Base-by-base conservation (phyloP, 2,888 invertebrate genomes). In the Bugulina stolonifera region DNA sequence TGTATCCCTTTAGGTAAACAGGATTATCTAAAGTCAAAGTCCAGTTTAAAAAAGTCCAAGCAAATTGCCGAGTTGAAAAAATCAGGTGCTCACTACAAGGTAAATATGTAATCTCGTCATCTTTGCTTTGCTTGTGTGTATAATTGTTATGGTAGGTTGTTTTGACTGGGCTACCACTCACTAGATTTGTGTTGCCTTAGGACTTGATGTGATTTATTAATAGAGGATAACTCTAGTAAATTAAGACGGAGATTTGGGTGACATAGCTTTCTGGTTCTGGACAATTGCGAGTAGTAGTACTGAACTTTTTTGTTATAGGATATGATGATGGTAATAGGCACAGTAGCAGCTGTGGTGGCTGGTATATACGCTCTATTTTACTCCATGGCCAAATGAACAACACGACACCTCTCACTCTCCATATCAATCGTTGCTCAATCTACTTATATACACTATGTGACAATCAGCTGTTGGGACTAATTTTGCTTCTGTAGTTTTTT, bases 251-350 rank as follows among this genome's bases (percentile, higher is more conserved):
- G n/a, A n/a, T n/a, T n/a, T n/a, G n/a, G n/a, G n/a, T n/a, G n/a
- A n/a, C n/a, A n/a, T n/a, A n/a, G n/a, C n/a, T n/a, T n/a, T n/a
- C n/a, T n/a, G n/a, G n/a, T n/a, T n/a, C n/a, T n/a, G n/a, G n/a
- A n/a, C n/a, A n/a, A n/a, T n/a, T n/a, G n/a, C n/a, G n/a, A n/a
- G n/a, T n/a, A n/a, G n/a, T n/a, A n/a, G n/a, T n/a, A n/a, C n/a
- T n/a, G n/a, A n/a, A n/a, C n/a, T n/a, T n/a, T n/a, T n/a, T n/a
- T 55, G 55, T 64, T 64, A 5, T 27, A 64, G 64, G 64, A 64
- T 32, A 64, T 64, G 64, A 64, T 64, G 32, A 14, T 64, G 32
- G 64, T 64, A 27, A 64, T 64, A 32, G 64, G 64, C 2, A 64
- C 64, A 64, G 64, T 64, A 32, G 64, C 64, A 2, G n/a, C n/a